phyloP scores from a whole-genome alignment of 2,888 invertebrate genomes.

The Masnerella sp. region DNA sequence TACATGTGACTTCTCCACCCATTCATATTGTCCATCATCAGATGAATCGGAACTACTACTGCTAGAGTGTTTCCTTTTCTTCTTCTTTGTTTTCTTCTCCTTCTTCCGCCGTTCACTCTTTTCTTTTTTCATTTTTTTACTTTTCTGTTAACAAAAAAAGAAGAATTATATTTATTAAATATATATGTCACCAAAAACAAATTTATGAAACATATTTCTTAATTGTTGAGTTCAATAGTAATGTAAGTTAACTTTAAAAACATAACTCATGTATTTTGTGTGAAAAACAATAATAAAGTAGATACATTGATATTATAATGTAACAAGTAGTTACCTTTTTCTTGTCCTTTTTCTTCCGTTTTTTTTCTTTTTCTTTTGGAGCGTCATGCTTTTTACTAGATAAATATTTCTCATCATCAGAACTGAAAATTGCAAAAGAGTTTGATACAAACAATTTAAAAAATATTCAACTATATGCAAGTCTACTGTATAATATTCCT shows the following conservation, averaged over 20 bases:
- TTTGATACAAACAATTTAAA: not conserved
- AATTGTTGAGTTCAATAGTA: too few relatives aligned
- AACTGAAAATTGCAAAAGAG: conserved; percentile 65
- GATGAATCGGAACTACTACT: conserved; percentile 65
- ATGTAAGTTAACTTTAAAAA: too few relatives aligned
- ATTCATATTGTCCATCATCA: conserved; percentile 67
- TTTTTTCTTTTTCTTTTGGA: conserved; percentile 78
- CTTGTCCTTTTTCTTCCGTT: conserved; percentile 75
- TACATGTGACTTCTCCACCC: conserved; percentile 73
- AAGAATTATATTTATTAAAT: not conserved
- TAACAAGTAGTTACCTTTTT: conserved; percentile 73
- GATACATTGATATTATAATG: too few relatives aligned
- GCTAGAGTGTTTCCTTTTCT: conserved; percentile 42
- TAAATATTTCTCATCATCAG: conserved; percentile 74
- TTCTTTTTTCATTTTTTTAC: conserved; percentile 79
- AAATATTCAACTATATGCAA: not conserved
- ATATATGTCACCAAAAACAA: too few relatives aligned
- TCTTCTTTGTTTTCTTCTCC: conserved; percentile 81
- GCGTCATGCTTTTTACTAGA: conserved; percentile 78
- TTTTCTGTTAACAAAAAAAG: conserved; percentile 67
- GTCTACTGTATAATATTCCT: not conserved
- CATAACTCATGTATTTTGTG: not conserved
- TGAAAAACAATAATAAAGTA: too few relatives aligned
- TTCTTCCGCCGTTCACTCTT: conserved; percentile 81
- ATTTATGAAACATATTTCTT: not conserved